Evolutionary conservation across 2,113 vertebrate species (phyloP).

Genomic region (Myiozetetes cayanensis): DNA sequence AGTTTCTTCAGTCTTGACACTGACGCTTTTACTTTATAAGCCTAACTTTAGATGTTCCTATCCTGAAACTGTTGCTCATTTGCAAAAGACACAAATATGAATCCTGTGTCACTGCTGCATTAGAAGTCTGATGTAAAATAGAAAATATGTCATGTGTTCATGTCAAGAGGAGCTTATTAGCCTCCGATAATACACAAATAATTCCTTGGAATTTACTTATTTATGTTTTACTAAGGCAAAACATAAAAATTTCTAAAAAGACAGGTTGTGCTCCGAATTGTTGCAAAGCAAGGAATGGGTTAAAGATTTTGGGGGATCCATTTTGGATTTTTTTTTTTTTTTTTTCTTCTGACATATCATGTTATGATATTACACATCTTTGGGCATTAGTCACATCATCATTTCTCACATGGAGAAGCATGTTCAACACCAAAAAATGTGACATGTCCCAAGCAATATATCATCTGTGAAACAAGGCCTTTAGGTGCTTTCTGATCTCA

Average conservation of each 20-base stretch:
- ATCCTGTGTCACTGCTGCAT: not conserved
- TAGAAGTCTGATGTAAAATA: not conserved
- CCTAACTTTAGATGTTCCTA: not conserved
- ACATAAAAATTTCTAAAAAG: not conserved
- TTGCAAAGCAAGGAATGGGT: not conserved
- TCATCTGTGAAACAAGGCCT: not conserved
- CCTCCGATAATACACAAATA: not conserved
- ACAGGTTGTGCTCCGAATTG: not conserved
- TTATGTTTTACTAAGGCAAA: not conserved
- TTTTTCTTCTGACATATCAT: not conserved
- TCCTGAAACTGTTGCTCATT: not conserved
- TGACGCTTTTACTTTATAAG: not conserved
- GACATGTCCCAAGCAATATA: not conserved
- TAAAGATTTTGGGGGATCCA: not conserved
- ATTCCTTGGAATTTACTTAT: not conserved
- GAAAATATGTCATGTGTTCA: not conserved
- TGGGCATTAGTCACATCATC: not conserved
- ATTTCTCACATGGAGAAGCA: not conserved
- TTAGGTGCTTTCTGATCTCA: not conserved
- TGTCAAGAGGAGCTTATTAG: not conserved
- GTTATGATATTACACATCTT: not conserved
- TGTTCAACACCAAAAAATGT: not conserved
- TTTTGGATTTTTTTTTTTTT: not conserved
- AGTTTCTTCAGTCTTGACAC: accelerated
- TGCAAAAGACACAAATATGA: not conserved